phyloP scores from a whole-genome alignment of 53 echinoderm and acorn worm species.

The Luidia sarsii region DNA sequence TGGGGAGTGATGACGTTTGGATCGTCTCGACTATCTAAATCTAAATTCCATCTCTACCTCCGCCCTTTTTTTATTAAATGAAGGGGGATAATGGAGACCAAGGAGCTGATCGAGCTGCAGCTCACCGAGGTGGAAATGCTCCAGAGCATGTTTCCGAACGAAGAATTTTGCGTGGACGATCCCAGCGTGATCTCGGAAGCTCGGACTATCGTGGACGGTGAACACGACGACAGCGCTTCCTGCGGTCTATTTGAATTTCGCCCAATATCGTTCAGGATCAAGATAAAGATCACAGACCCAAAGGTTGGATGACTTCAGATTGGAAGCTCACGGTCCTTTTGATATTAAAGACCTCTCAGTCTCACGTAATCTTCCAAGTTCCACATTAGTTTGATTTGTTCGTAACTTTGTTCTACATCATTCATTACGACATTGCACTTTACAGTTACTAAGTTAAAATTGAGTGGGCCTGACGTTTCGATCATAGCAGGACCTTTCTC shows the following conservation, averaged over 20 bases:
- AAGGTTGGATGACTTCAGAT: slow-evolving; percentile 12
- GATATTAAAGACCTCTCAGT: too few species aligned
- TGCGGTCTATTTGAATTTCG: background rate
- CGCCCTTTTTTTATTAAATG: too few species aligned
- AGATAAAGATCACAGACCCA: slow-evolving; percentile 43
- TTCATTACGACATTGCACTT: too few species aligned
- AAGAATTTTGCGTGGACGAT: slow-evolving; percentile 80
- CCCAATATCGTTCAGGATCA: slow-evolving; percentile 57
- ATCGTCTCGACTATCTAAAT: too few species aligned
- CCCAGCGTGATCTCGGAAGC: slow-evolving; percentile 74
- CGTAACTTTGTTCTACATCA: too few species aligned
- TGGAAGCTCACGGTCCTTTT: background rate
- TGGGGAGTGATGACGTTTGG: too few species aligned
- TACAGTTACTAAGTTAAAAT: too few species aligned
- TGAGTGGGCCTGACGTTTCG: too few species aligned
- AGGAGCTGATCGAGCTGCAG: slow-evolving; percentile 68
- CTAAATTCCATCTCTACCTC: too few species aligned
- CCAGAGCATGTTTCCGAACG: slow-evolving; percentile 86
- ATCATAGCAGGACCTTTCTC: too few species aligned
- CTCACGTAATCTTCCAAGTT: too few species aligned
- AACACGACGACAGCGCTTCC: background rate
- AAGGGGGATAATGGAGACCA: background rate
- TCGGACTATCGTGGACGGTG: slow-evolving; percentile 56
- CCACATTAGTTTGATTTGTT: too few species aligned
- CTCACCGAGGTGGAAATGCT: slow-evolving; percentile 90